A percentile compares a stretch with the other conserved stretches of the same genome.
Evolutionary conservation across 2,888 invertebrate genomes (phyloP).

Genomic region (Calliphora vomitoria): DNA sequence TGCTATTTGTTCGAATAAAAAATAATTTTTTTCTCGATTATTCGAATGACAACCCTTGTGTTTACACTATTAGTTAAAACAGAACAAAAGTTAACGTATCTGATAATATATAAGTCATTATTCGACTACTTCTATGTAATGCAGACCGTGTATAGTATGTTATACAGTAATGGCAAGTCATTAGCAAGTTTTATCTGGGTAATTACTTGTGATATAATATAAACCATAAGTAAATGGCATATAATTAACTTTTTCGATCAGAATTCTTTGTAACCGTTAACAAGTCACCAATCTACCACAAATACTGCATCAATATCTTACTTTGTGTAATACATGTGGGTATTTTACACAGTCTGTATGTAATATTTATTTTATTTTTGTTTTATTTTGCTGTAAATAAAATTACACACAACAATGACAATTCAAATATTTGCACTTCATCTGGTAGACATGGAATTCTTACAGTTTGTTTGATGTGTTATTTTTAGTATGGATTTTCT

Average conservation of each 20-base stretch:
- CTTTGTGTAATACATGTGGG: background rate
- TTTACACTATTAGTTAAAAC: too few species aligned
- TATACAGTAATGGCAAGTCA: too few species aligned
- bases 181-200: too few species aligned
- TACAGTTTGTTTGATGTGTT: slow-evolving; percentile 38
- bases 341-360: slow-evolving; percentile 33
- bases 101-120: too few species aligned
- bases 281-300: slow-evolving; percentile 21
- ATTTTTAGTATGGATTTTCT: slow-evolving; percentile 36
- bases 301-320: background rate
- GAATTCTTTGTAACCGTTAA: background rate
- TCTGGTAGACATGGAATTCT: slow-evolving; percentile 22
- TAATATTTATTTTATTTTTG: background rate
- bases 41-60: too few species aligned
- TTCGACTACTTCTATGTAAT: too few species aligned
- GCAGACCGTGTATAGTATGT: too few species aligned
- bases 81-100: too few species aligned
- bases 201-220: too few species aligned
- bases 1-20: too few species aligned
- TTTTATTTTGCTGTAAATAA: slow-evolving; percentile 12
- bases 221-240: too few species aligned
- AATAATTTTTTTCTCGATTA: too few species aligned
- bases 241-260: background rate
- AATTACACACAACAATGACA: slow-evolving; percentile 48
- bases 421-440: slow-evolving; percentile 32